phyloP scores from a whole-genome alignment of 2,888 invertebrate species.

The Drosophila prolongata region DNA sequence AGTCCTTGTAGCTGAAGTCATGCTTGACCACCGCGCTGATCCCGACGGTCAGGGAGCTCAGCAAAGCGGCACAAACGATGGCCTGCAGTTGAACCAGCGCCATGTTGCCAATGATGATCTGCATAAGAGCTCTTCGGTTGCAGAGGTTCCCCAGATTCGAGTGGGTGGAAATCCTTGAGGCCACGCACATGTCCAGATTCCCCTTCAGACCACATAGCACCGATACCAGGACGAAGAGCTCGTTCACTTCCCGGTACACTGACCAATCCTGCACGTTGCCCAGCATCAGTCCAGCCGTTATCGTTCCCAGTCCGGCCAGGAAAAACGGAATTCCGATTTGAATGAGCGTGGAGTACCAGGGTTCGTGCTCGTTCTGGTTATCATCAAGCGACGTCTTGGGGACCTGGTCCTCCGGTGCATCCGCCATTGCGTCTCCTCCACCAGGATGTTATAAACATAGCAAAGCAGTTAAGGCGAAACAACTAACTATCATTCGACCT shows the following conservation, averaged over 20 bases:
- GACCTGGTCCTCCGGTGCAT: background rate
- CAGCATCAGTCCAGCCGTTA: conserved; percentile 47
- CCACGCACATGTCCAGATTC: conserved; percentile 59
- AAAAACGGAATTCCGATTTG: conserved; percentile 46
- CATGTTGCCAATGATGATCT: conserved; percentile 52
- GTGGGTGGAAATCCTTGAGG: conserved; percentile 45
- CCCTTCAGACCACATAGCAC: conserved; percentile 54
- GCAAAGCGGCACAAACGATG: conserved; percentile 42
- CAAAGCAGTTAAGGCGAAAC: background rate
- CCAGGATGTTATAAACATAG: background rate
- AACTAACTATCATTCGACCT: too few relatives aligned
- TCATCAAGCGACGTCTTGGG: background rate
- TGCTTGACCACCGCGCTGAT: background rate
- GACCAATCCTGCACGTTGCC: conserved; percentile 50
- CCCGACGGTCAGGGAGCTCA: conserved; percentile 3
- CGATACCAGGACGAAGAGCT: conserved; percentile 47
- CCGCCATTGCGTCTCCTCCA: background rate
- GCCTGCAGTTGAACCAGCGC: conserved; percentile 56
- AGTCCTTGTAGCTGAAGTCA: background rate
- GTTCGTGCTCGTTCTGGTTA: conserved; percentile 13
- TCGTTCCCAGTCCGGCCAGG: conserved; percentile 51
- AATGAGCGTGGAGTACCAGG: conserved; percentile 37
- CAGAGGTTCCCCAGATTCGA: conserved; percentile 45
- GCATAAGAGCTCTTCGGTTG: background rate
- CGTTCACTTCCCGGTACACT: conserved; percentile 40